Evolutionary conservation across 2,113 vertebrate genomes (phyloP).

Genomic region (Bufo gargarizans): DNA sequence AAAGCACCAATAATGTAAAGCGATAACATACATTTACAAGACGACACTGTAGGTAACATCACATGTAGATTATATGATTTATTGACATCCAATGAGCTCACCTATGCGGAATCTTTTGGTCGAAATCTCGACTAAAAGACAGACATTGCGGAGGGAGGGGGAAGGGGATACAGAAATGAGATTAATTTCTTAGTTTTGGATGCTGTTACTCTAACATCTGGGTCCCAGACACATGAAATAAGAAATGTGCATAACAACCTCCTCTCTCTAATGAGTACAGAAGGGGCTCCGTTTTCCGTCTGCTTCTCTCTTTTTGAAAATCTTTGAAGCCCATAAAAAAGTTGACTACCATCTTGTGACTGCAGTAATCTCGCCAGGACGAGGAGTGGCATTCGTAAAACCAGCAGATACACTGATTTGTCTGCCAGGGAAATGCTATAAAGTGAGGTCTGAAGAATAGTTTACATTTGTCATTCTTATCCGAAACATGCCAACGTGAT

Average conservation of each 20-base stretch:
- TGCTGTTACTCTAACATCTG: constrained; percentile 2
- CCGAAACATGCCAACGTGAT: not conserved
- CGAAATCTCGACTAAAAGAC: not conserved
- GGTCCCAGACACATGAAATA: not conserved
- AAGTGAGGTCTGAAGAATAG: not conserved
- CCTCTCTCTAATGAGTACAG: not conserved
- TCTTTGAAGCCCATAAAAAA: not conserved
- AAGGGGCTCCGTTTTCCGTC: constrained; percentile 2
- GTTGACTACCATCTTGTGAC: not conserved
- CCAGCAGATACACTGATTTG: not conserved
- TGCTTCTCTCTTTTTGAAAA: not conserved
- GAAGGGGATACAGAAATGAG: not conserved
- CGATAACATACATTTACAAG: not conserved
- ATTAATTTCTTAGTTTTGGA: not conserved
- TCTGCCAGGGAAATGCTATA: not conserved
- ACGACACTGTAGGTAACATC: not conserved
- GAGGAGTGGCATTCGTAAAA: not conserved
- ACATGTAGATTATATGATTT: not conserved
- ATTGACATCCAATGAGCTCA: not conserved
- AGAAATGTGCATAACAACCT: constrained; percentile 5
- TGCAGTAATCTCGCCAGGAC: not conserved
- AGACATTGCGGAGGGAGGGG: not conserved
- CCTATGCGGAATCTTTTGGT: no score
- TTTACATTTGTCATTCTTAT: not conserved
- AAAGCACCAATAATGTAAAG: not conserved